Evolutionary conservation across 2,797 vertebrate genomes (phyloP).

Genomic region (Danio jaintianensis): DNA sequence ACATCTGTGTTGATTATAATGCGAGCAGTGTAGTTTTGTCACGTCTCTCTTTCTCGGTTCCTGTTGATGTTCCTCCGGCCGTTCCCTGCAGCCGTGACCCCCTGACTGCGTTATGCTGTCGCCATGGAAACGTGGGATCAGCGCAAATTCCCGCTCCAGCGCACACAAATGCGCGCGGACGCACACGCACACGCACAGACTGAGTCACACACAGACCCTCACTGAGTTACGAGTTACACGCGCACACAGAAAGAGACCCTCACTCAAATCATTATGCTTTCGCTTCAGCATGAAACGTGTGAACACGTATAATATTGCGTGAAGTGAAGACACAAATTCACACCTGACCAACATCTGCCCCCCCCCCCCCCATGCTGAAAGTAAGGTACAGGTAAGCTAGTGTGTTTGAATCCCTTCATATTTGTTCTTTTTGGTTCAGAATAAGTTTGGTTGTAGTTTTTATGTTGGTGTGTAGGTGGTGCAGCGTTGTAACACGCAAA

Average conservation of each 20-base stretch:
- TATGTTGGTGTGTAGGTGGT: background rate
- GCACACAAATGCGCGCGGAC: slow-evolving; percentile 25
- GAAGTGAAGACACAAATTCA: background rate
- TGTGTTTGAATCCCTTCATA: background rate
- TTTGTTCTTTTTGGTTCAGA: background rate
- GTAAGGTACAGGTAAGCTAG: background rate
- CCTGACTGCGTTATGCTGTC: slow-evolving; percentile 63
- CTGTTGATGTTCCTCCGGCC: slow-evolving; percentile 56
- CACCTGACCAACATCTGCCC: background rate
- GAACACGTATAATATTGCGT: background rate
- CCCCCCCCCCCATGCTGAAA: background rate
- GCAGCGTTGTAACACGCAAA: background rate
- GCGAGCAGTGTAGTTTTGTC: slow-evolving; percentile 26
- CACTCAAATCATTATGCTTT: background rate
- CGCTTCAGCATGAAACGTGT: background rate
- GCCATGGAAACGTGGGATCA: slow-evolving; percentile 66
- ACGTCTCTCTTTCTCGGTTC: slow-evolving; percentile 46
- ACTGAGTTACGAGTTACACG: too few species aligned
- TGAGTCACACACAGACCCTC: slow-evolving; percentile 8
- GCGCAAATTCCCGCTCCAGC: slow-evolving; percentile 46
- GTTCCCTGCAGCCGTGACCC: slow-evolving; percentile 58
- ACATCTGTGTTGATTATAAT: slow-evolving; percentile 16
- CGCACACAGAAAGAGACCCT: background rate
- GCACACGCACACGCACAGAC: slow-evolving; percentile 11
- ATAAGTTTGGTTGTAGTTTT: background rate